Base-by-base conservation (phyloP, 2,888 invertebrate species). In the Xiphydria camelus region DNA sequence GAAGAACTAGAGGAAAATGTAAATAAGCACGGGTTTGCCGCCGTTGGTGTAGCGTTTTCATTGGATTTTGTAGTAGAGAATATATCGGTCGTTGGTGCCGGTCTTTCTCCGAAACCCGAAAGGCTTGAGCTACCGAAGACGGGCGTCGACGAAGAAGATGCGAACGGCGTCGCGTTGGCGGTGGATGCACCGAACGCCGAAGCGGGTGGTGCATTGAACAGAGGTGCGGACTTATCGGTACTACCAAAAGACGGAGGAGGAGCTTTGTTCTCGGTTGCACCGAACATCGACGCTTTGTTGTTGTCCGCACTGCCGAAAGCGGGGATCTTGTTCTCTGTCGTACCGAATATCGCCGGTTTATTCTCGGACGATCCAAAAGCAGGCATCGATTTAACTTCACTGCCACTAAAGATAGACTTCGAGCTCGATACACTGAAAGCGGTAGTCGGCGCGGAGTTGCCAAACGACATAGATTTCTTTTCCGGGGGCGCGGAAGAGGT, bases 271-370 rank as follows among this genome's bases (percentile, higher is more conserved):
- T 50, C 4, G 6, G 51, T 33, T 17, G 61, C 46, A 7, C 68
- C 71, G 39, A 74, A 73, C 38, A 74, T 57, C 4, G 66, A 45
- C 4, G 60, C 22, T 4, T 59, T 15, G 4, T 52, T 22, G 2
- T 54, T 18, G 4, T 55, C 25, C 5, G 62, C 17, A 45, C 57
- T 29, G 7, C 50, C 39, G 17, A 51, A 53, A 0, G 45, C 25
- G 14, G 47, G 2, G 4, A 48, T 15, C 44, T 68, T 67, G 22
- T 40, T 53, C 6, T 61, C 55, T 1, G 49, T 20, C 15, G 38
- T 43, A 4, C 61, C 61, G 18, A 69, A 70, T 1, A 53, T 19
- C 22, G 61, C 41, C 26, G 53, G 21, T 45, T 67, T 66, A 6
- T 39, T 48, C 1, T 61, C 61, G 4, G 57, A 19, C 9, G 49